phyloP scores from a whole-genome alignment of 2,888 invertebrate species.

The Acrobasis suavella region DNA sequence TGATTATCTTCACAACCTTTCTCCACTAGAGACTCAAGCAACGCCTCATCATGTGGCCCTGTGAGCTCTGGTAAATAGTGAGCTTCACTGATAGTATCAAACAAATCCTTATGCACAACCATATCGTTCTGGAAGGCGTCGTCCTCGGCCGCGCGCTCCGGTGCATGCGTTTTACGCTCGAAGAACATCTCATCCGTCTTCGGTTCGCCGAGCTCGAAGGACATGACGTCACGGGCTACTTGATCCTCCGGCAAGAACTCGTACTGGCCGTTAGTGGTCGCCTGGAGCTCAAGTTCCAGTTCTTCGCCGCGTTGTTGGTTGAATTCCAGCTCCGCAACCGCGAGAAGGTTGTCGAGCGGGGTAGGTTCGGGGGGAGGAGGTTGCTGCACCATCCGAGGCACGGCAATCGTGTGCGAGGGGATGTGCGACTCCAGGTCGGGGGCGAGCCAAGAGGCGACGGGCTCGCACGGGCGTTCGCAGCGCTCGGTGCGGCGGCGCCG shows the following conservation, averaged over 20 bases:
- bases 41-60: constrained; percentile 76
- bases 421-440: constrained; percentile 84
- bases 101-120: constrained; percentile 70
- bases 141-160: constrained; percentile 51
- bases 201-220: constrained; percentile 66
- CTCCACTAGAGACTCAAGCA: constrained; percentile 83
- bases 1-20: constrained; percentile 84
- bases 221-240: constrained; percentile 67
- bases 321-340: constrained; percentile 85
- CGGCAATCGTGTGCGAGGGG: constrained; percentile 83
- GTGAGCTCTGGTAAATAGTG: constrained; percentile 73
- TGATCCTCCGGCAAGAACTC: constrained; percentile 64
- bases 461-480: constrained; percentile 37
- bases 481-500: constrained; percentile 40
- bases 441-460: constrained; percentile 52
- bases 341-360: constrained; percentile 84
- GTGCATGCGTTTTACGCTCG: constrained; percentile 54
- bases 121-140: constrained; percentile 59
- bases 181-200: constrained; percentile 67
- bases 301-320: constrained; percentile 79
- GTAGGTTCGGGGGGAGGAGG: constrained; percentile 65
- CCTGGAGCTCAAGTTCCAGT: constrained; percentile 54
- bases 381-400: constrained; percentile 58
- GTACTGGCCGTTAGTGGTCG: constrained; percentile 47
- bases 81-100: constrained; percentile 76